Evolutionary conservation across 2,888 invertebrate species (phyloP).

Genomic region (Cylindroiulus punctatus): DNA sequence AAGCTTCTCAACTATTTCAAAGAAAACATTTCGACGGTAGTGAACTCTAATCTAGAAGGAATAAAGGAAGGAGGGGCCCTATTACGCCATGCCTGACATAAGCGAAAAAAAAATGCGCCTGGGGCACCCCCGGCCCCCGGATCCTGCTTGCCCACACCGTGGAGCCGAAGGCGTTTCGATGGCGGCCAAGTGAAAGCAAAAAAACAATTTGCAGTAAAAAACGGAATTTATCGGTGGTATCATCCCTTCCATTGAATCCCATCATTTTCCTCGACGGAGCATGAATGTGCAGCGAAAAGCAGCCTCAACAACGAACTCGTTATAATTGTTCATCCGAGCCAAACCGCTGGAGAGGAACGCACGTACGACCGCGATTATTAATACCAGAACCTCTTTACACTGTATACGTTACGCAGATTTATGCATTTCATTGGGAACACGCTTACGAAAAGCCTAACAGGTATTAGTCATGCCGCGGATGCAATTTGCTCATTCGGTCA

Average conservation of each 20-base stretch:
- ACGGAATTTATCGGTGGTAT: slow-evolving; percentile 8
- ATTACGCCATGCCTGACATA: too few relatives aligned
- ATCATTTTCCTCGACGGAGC: slow-evolving; percentile 6
- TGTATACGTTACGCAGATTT: slow-evolving; percentile 16
- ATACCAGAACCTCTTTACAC: not conserved
- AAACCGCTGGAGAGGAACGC: slow-evolving; percentile 33
- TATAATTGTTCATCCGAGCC: slow-evolving; percentile 38
- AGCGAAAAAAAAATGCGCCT: not conserved
- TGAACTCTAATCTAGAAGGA: not conserved
- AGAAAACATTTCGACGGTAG: not conserved
- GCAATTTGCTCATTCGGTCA: not conserved
- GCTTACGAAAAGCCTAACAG: slow-evolving; percentile 5
- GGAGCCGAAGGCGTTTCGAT: not conserved
- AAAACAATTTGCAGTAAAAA: slow-evolving; percentile 30
- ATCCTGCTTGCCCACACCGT: not conserved
- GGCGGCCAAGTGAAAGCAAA: not conserved
- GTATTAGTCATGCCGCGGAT: slow-evolving; percentile 23
- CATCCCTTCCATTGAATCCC: not conserved
- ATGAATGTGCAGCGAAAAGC: not conserved
- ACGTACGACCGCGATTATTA: not conserved
- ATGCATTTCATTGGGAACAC: slow-evolving; percentile 15
- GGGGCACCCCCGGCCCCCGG: not conserved
- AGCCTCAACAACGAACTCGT: slow-evolving; percentile 8
- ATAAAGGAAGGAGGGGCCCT: too few relatives aligned
- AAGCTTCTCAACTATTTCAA: not conserved